phyloP scores from a whole-genome alignment of 2,888 invertebrate species.

The Ommatoiulus sabulosus region DNA sequence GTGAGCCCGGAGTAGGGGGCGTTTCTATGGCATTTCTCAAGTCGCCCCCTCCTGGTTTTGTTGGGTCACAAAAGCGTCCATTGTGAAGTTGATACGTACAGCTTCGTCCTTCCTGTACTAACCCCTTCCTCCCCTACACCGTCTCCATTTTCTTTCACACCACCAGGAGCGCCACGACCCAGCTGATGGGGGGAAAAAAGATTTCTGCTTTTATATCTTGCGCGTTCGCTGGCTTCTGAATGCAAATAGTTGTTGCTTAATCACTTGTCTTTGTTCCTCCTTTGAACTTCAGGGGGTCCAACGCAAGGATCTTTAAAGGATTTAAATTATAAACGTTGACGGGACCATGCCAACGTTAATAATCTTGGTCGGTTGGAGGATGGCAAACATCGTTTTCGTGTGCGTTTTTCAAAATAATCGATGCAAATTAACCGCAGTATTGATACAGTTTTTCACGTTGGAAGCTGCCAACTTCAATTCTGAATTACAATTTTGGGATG shows the following conservation, averaged over 20 bases:
- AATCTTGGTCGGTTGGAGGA: background rate
- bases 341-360: background rate
- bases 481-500: background rate
- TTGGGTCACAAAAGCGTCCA: conserved; percentile 19
- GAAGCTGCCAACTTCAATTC: background rate
- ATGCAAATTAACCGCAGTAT: conserved; percentile 10
- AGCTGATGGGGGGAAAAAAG: conserved; percentile 9
- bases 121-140: conserved; percentile 6
- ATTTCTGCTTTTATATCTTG: background rate
- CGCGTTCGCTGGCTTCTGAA: conserved; percentile 18
- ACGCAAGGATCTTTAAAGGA: background rate
- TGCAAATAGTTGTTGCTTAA: conserved; percentile 19
- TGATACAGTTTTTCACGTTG: background rate
- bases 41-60: background rate
- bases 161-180: conserved; percentile 11
- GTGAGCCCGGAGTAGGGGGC: background rate
- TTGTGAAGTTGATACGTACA: conserved; percentile 11
- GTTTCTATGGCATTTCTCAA: background rate
- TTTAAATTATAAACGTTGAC: conserved; percentile 1
- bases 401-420: background rate
- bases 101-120: background rate
- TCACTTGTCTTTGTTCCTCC: conserved; percentile 19
- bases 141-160: background rate
- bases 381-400: background rate
- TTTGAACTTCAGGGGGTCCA: background rate